Percentiles rank a stretch among this genome's conserved stretches.
Conservation (phyloP, 1,140 invertebrate genomes). For the Venturia canescens region DNA sequence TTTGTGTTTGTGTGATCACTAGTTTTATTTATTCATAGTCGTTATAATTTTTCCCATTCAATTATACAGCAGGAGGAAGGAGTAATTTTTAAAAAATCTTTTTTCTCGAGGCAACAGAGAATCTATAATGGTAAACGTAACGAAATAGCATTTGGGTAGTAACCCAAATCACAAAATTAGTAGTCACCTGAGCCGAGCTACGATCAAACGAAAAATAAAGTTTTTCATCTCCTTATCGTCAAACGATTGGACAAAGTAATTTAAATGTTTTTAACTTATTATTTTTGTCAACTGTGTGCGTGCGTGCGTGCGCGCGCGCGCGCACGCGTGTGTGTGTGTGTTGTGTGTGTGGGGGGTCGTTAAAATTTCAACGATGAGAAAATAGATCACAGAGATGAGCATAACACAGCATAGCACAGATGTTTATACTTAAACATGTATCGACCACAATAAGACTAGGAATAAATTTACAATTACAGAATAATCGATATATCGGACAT, state of each 20-base stretch:
- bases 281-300: no score
- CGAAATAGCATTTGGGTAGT: constrained; percentile 7
- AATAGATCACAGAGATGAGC: constrained; percentile 50
- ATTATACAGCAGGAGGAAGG: constrained; percentile 40
- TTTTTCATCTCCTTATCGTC: not conserved
- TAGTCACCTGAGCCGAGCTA: not conserved
- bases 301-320: no score
- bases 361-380: constrained; percentile 40
- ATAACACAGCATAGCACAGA: constrained; percentile 46
- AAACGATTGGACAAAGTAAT: not conserved
- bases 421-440: constrained; percentile 46
- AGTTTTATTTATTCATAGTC: constrained; percentile 31
- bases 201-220: constrained; percentile 24
- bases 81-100: constrained; percentile 9
- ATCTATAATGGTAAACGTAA: constrained; percentile 19
- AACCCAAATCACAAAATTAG: not conserved
- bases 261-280: not conserved
- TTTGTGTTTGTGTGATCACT: constrained; percentile 29
- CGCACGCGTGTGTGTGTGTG: no score
- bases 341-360: no score
- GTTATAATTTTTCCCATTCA: constrained; percentile 29
- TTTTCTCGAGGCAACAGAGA: constrained; percentile 17
- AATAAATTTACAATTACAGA: constrained; percentile 49
- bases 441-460: constrained; percentile 53
- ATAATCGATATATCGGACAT: constrained; percentile 49